Evolutionary conservation across 1,140 invertebrate genomes (phyloP).

Genomic region (Patella vulgata): DNA sequence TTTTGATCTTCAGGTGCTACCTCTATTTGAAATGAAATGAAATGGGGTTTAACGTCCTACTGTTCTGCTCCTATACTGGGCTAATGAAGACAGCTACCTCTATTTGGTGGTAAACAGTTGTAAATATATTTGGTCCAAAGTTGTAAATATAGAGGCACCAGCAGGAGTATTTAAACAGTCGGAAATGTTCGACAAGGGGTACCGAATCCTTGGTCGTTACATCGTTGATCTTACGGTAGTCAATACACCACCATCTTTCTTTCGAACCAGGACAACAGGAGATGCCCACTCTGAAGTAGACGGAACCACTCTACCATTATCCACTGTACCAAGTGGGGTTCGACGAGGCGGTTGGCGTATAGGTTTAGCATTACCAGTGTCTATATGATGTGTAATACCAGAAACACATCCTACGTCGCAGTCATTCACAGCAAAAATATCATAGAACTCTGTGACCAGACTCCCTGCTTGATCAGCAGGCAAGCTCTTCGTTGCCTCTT

Average conservation of each 20-base stretch:
- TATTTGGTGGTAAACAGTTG: constrained; percentile 26
- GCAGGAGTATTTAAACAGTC: constrained; percentile 44
- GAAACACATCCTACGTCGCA: constrained; percentile 28
- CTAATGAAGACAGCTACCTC: too few species aligned
- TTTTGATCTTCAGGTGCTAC: constrained; percentile 34
- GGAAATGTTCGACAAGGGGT: constrained; percentile 69
- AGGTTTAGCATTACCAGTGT: constrained; percentile 21
- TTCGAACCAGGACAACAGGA: constrained; percentile 64
- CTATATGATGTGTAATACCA: constrained; percentile 26
- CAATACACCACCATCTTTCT: constrained; percentile 70
- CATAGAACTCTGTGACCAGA: constrained; percentile 9
- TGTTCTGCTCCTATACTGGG: too few species aligned
- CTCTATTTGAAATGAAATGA: constrained; percentile 70
- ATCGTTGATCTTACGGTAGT: constrained; percentile 68
- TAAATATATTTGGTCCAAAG: constrained; percentile 20
- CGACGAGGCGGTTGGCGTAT: constrained; percentile 18
- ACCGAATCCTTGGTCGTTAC: constrained; percentile 65
- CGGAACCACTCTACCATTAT: constrained; percentile 28
- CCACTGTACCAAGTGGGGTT: constrained; percentile 24
- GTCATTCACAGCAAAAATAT: constrained; percentile 38
- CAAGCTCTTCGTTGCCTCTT: too few species aligned
- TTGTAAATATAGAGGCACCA: constrained; percentile 20
- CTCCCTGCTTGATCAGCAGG: too few species aligned
- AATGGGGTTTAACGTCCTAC: too few species aligned
- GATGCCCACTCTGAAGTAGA: constrained; percentile 33